phyloP scores from a whole-genome alignment of 2,888 invertebrate species.

The Drosophila stalkeri region DNA sequence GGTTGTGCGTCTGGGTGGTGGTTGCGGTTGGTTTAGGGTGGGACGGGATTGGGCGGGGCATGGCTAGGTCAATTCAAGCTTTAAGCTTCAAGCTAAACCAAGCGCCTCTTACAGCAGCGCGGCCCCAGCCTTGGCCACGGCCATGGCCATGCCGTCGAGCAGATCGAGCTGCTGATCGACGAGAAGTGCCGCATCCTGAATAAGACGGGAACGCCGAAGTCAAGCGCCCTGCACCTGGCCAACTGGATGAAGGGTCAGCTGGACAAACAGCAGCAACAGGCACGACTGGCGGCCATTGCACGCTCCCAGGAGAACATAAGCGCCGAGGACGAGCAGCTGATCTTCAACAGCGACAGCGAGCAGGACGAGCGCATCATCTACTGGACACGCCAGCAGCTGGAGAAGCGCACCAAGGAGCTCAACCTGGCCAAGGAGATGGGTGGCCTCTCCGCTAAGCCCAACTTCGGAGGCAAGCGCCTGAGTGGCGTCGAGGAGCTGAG shows the following conservation, averaged over 20 bases:
- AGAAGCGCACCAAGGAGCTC: slow-evolving; percentile 89
- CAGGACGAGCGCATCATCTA: slow-evolving; percentile 85
- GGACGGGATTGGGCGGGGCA: background rate
- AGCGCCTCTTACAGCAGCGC: slow-evolving; percentile 62
- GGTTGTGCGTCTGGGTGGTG: slow-evolving; percentile 14
- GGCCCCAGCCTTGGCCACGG: slow-evolving; percentile 62
- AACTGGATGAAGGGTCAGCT: slow-evolving; percentile 93
- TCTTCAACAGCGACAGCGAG: slow-evolving; percentile 79
- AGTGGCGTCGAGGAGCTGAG: slow-evolving; percentile 86
- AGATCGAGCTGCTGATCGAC: slow-evolving; percentile 88
- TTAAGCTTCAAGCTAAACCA: background rate
- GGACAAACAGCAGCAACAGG: slow-evolving; percentile 87
- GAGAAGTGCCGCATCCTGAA: slow-evolving; percentile 88
- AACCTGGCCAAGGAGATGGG: slow-evolving; percentile 87
- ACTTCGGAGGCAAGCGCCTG: slow-evolving; percentile 81
- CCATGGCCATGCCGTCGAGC: slow-evolving; percentile 83
- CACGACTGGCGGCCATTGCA: slow-evolving; percentile 79
- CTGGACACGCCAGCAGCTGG: slow-evolving; percentile 91
- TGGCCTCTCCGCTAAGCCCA: slow-evolving; percentile 68
- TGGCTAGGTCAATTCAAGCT: slow-evolving; percentile 3
- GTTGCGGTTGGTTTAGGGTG: background rate
- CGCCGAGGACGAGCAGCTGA: slow-evolving; percentile 81
- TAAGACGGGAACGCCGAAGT: slow-evolving; percentile 88
- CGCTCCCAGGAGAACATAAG: slow-evolving; percentile 83
- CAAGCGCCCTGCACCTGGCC: slow-evolving; percentile 90